These are phyloP conservation scores for Latrodectus elegans DNA, from an alignment of 2,888 invertebrate species.

Conservation along the genomic window DNA sequence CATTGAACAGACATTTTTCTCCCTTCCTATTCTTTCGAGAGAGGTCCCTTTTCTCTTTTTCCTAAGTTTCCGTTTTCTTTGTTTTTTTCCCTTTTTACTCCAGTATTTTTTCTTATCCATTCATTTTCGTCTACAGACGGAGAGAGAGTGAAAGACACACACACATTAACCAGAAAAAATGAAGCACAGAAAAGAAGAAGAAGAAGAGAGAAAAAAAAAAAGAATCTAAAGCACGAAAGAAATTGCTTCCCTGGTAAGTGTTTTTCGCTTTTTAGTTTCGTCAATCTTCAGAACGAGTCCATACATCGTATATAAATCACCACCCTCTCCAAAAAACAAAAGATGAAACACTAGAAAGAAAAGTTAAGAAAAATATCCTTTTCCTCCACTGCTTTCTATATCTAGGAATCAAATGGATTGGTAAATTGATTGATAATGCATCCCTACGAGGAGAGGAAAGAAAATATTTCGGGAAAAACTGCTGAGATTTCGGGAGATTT, in stretches of 20 bases:
- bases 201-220: slow-evolving; percentile 9
- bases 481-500: not conserved
- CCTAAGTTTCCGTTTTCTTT: slow-evolving; percentile 18
- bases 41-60: not conserved
- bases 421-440: slow-evolving; percentile 63
- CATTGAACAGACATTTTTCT: slow-evolving; percentile 61
- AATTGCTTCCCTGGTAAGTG: slow-evolving; percentile 59
- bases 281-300: slow-evolving; percentile 55
- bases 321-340: slow-evolving; percentile 50
- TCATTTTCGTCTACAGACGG: slow-evolving; percentile 12
- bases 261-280: slow-evolving; percentile 63
- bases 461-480: slow-evolving; percentile 3
- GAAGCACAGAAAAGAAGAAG: slow-evolving; percentile 2
- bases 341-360: slow-evolving; percentile 58
- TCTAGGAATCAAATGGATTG: slow-evolving; percentile 56
- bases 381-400: slow-evolving; percentile 10
- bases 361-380: slow-evolving; percentile 56
- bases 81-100: slow-evolving; percentile 23
- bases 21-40: slow-evolving; percentile 38
- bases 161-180: slow-evolving; percentile 12
- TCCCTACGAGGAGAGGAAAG: slow-evolving; percentile 34
- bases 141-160: not conserved
- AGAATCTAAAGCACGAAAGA: slow-evolving; percentile 58
- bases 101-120: not conserved
- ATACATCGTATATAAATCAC: slow-evolving; percentile 64